A percentile compares a stretch with the other conserved stretches of the same genome.
These are phyloP conservation scores for Meriones psammophilus DNA, from an alignment of 2,797 vertebrate genomes.

Conservation along the genomic window DNA sequence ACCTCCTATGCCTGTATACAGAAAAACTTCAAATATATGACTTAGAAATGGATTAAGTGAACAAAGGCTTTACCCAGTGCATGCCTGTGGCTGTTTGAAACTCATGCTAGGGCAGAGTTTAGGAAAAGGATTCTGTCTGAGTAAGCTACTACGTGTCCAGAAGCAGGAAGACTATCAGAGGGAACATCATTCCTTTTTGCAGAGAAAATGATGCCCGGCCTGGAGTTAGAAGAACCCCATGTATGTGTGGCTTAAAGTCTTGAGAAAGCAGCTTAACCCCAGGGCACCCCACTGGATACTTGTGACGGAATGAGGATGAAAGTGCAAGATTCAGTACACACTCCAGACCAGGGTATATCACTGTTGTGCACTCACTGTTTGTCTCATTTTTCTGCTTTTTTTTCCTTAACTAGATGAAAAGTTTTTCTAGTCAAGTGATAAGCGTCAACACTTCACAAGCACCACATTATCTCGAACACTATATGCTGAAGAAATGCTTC, in stretches of 20 bases:
- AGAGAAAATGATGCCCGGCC: neutral
- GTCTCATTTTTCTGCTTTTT: neutral
- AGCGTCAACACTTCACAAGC: neutral
- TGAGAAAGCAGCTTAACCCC: neutral
- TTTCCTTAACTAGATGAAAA: neutral
- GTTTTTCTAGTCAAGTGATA: neutral
- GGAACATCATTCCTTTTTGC: neutral
- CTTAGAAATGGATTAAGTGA: constrained; percentile 60
- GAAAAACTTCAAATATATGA: constrained; percentile 27
- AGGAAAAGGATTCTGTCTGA: neutral
- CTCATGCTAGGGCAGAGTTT: constrained; percentile 60
- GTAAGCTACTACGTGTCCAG: neutral
- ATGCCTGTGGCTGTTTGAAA: constrained; percentile 37
- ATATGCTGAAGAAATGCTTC: constrained; percentile 11
- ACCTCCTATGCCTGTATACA: constrained; percentile 27
- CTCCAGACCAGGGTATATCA: neutral
- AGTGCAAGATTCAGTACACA: neutral
- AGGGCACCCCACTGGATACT: neutral
- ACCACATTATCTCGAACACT: neutral
- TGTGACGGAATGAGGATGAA: too few relatives aligned
- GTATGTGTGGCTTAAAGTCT: neutral
- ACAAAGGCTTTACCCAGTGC: constrained; percentile 31
- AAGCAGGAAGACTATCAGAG: neutral
- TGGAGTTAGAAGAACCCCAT: neutral
- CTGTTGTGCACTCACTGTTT: neutral